Evolutionary conservation across 2,113 vertebrate species (phyloP), one percentile per base, ranked within the genome.

Genomic region (Lepus timidus): DNA sequence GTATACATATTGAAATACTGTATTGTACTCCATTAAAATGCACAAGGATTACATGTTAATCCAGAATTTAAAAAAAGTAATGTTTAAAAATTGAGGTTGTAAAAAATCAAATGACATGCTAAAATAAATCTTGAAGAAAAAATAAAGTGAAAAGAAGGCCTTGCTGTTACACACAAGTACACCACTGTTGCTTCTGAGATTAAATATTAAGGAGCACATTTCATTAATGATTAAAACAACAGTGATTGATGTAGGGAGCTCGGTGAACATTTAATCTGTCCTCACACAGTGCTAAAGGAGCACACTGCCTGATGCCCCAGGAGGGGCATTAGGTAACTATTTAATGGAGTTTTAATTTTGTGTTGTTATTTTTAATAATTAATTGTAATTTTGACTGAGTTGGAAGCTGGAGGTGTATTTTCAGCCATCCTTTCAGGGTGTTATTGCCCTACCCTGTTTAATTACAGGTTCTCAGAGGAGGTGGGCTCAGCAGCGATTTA

Each of bases 361-460:
- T 90, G 82, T 95, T 96, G 64, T 94, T 96, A 68, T 93, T 94
- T 94, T 78, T 93, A 96, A 86, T 96, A 95, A 95, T 95, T 94
- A 95, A 95, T 92, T 96, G 88, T 95, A 90, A 95, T 96, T 97
- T 85, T 91, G 91, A 84, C 84, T 88, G 31, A 58, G 84, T 91
- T 96, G 83, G 88, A 91, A 96, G 91, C 75, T 89, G 70, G 65
- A 88, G 91, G 29, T 67, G 39, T 20, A 62, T 64, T 94, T 79
- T 93, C 65, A 81, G 91, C 33, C 91, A 61, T 95, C 71, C 44
- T 93, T 80, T 88, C 23, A 12, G 61, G 36, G 31, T 44, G 61
- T 70, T 93, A 88, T 29, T 90, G 75, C 81, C 71, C 52, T 95
- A 61, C 44, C 39, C 17, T 90, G 23, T 92, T 90, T 87, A 89